These are phyloP conservation scores for Rhamnusium bicolor DNA, from an alignment of 2,888 invertebrate genomes.

Conservation along the genomic window DNA sequence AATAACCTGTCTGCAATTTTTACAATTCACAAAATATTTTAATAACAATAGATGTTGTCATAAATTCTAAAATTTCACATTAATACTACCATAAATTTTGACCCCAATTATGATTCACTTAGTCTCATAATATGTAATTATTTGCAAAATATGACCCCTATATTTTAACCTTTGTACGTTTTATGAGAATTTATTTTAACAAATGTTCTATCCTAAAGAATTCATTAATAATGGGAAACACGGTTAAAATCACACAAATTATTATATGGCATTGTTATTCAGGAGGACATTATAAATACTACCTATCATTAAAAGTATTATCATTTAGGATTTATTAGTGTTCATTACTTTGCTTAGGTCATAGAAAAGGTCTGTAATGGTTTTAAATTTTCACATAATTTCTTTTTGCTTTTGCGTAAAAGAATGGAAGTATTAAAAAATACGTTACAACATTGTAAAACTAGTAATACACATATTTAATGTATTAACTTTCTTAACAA, in stretches of 20 bases:
- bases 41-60: slow-evolving; percentile 12
- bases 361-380: no score
- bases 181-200: slow-evolving; percentile 23
- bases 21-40: background rate
- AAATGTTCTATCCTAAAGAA: slow-evolving; percentile 18
- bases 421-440: no score
- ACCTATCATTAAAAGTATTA: slow-evolving; percentile 6
- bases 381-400: no score
- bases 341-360: no score
- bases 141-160: slow-evolving; percentile 23
- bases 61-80: background rate
- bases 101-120: slow-evolving; percentile 19
- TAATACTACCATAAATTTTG: background rate
- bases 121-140: background rate
- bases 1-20: no score
- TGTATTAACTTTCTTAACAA: no score
- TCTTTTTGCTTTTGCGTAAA: no score
- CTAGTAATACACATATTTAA: no score
- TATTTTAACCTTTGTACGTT: slow-evolving; percentile 10
- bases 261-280: slow-evolving; percentile 24
- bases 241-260: slow-evolving; percentile 29
- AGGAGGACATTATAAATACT: slow-evolving; percentile 26
- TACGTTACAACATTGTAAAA: no score
- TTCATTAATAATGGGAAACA: slow-evolving; percentile 27
- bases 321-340: slow-evolving; percentile 7